phyloP scores from a whole-genome alignment of 2,113 vertebrate species.

The Hiodon alosoides region DNA sequence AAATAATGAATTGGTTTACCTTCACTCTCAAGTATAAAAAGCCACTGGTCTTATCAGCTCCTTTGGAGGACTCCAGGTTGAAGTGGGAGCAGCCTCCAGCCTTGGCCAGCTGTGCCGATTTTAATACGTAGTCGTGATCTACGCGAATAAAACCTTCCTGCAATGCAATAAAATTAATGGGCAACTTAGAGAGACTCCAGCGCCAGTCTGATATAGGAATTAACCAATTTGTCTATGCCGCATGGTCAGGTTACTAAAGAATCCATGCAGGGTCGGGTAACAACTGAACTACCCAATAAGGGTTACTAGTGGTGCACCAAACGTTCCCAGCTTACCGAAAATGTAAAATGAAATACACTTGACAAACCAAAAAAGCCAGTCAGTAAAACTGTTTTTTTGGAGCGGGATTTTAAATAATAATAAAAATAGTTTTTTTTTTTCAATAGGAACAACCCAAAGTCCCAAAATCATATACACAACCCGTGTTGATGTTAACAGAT shows the following conservation, averaged over 20 bases:
- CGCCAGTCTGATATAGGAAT: no score
- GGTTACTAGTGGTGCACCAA: no score
- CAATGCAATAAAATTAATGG: slow-evolving; percentile 12
- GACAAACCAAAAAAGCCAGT: no score
- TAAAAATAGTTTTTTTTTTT: no score
- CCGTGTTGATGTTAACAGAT: background rate
- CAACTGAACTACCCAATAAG: no score
- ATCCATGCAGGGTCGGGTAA: no score
- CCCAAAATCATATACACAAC: background rate
- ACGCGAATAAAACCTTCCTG: slow-evolving; percentile 85
- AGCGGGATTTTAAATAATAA: no score
- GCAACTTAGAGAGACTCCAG: background rate
- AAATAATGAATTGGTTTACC: slow-evolving; percentile 52
- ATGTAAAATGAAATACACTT: no score
- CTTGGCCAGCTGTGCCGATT: slow-evolving; percentile 81
- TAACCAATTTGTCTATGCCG: no score
- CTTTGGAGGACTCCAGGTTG: slow-evolving; percentile 75
- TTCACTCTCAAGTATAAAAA: slow-evolving; percentile 86
- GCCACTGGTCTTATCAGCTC: slow-evolving; percentile 71
- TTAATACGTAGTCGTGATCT: slow-evolving; percentile 83
- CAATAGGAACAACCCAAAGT: no score
- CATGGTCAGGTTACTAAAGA: background rate
- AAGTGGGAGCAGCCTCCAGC: slow-evolving; percentile 85
- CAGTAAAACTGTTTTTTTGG: no score
- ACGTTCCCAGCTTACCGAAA: no score